These are phyloP conservation scores for Smittia sp. DNA, from an alignment of 2,888 invertebrate species.

Conservation along the genomic window DNA sequence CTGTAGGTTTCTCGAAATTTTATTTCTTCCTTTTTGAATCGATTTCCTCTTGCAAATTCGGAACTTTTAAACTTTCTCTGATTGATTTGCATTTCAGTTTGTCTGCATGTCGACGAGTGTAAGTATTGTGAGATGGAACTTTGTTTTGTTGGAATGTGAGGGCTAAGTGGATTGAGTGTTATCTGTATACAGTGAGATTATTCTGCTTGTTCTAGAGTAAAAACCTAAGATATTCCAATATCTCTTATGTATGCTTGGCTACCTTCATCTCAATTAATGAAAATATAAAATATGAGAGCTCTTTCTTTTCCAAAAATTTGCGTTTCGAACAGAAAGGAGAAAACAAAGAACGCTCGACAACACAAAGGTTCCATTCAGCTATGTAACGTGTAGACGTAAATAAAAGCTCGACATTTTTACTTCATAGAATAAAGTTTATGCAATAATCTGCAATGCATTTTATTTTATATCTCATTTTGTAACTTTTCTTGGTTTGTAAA, in stretches of 20 bases:
- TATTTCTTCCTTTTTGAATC: conserved; percentile 16
- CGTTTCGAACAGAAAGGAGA: conserved; percentile 8
- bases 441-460: conserved; percentile 30
- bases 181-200: conserved; percentile 5
- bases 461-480: conserved; percentile 34
- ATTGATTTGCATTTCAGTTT: not conserved
- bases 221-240: conserved; percentile 3
- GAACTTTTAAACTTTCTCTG: not conserved
- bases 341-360: conserved; percentile 8
- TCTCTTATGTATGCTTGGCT: not conserved
- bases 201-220: not conserved
- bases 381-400: conserved; percentile 25
- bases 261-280: not conserved
- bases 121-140: not conserved
- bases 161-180: not conserved
- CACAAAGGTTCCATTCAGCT: conserved; percentile 25
- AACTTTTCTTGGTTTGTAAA: conserved; percentile 16
- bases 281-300: conserved; percentile 25
- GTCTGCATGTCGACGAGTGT: not conserved
- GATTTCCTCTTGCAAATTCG: not conserved
- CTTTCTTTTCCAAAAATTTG: conserved; percentile 39
- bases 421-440: conserved; percentile 32
- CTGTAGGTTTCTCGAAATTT: conserved; percentile 14
- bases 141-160: not conserved
- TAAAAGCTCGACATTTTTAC: conserved; percentile 37